Evolutionary conservation across 1,140 invertebrate species (phyloP), one percentile per base, ranked within the genome.

Genomic region (Penaeus vannamei): DNA sequence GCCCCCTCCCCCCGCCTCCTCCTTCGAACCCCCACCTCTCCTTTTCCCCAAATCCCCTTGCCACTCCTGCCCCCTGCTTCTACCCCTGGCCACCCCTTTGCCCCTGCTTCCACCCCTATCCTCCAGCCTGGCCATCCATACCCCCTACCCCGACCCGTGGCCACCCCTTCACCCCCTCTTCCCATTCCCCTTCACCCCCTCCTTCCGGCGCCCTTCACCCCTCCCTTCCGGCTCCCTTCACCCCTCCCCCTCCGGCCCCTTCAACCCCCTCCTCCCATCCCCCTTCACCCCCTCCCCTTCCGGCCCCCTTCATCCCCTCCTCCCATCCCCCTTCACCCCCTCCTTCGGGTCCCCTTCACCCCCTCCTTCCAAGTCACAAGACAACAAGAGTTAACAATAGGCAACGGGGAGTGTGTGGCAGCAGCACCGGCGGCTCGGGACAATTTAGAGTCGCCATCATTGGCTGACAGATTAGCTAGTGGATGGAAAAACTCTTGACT

Each of bases 391-490:
- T 26, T 59, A 69, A 87, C 86, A 87, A 87, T 82, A 83, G 86
- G 80, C 79, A 80, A 59, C 23, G 62, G 80, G 32, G 36, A 72
- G 86, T 22, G 62, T 60, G 86, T 46, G 53, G 80, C 66, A 46
- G 7, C 66, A 59, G 59, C 32, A 26, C 22, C 59, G 82, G 26
- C 59, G 82, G 62, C 12, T 23, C 62, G n/a, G 72, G 84, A 83
- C 86, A 87, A 87, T 87, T 76, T 72, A 53, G 61, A 87, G 36
- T 83, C 36, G 53, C 79, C 62, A 69, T 87, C 79, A 87, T 87
- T 87, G 86, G 86, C 79, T 83, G 79, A 23, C 59, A 82, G 86
- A 87, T 87, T 87, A 87, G 86, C 86, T 64, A 46, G 64, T 62
- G 46, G 23, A 82, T 46, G 77, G 53, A 53, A 87, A 76, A 66